phyloP scores from a whole-genome alignment of 2,113 vertebrate species.

The Paratilapia polleni region DNA sequence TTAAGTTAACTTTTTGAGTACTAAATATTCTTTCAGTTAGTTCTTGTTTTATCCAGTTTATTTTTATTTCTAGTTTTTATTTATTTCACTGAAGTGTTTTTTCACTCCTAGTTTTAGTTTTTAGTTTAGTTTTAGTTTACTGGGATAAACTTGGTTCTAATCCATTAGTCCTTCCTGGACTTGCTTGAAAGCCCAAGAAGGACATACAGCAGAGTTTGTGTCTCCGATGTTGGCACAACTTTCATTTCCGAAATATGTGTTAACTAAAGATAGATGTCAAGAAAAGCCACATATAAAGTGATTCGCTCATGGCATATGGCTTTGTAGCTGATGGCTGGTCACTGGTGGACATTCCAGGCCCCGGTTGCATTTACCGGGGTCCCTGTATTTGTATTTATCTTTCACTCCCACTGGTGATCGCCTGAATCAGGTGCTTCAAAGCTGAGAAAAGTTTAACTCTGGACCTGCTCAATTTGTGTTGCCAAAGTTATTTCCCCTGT shows the following conservation, averaged over 20 bases:
- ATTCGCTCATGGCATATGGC: neutral
- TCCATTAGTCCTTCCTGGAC: neutral
- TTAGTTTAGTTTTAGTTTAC: too few species aligned
- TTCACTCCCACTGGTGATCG: neutral
- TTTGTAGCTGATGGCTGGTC: neutral
- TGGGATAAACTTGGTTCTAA: too few species aligned
- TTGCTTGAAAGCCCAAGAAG: neutral
- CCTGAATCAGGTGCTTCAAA: neutral
- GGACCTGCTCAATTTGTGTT: neutral
- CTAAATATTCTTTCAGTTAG: neutral
- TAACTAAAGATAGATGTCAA: neutral
- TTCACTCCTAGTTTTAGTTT: neutral
- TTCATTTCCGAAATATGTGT: neutral
- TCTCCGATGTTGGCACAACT: neutral
- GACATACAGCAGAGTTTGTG: too few species aligned
- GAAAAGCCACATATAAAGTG: neutral
- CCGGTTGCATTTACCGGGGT: neutral
- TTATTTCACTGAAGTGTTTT: fast-evolving
- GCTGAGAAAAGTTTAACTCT: neutral
- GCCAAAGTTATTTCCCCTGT: neutral
- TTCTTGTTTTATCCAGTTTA: too few species aligned
- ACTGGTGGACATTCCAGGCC: neutral
- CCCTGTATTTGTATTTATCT: neutral
- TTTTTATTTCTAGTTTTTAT: neutral
- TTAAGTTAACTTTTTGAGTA: neutral